Base-by-base conservation (phyloP, 2,113 vertebrate genomes). In the Butorides virescens region DNA sequence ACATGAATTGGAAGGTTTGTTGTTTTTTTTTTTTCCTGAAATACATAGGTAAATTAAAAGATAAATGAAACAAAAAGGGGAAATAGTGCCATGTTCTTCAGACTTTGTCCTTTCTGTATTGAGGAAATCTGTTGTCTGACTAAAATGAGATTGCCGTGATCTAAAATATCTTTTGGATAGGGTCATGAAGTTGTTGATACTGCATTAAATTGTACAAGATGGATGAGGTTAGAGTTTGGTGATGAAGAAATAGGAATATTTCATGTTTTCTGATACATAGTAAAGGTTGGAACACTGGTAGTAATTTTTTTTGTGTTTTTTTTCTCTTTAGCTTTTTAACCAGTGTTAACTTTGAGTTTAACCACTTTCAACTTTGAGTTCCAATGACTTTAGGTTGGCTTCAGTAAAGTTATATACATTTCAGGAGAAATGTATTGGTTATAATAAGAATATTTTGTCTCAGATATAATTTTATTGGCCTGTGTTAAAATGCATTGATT, bases 401-500 rank as follows among this genome's bases (percentile, higher is more conserved):
- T 92, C 72, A 71, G 30, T 76, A 53, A 39, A 55, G 53, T 72
- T 72, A 22, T 30, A 7, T 88, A 67, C 5, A 20, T 88, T 90
- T 27, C 46, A 70, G n/a, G 13, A 42, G 47, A 76, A 86, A 82
- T 39, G 22, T 50, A 86, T 88, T 88, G 78, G 25, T 94, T 97
- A 86, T 87, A 93, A 96, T 95, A 93, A 85, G 55, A 94, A 83
- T 94, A 80, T 80, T 95, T 92, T 4, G 19, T 94, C 78, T 96
- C 53, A 10, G 46, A 73, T 92, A 53, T 88, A 81, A 74, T 82
- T 97, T 96, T 92, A 97, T 96, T 96, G 93, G 70, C 95, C 94
- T 93, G 62, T 67, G 55, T 95, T 96, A 93, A 94, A 97, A 96
- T 67, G 53, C 81, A 95, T 96, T 93, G 94, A 96, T 94, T 93